These are phyloP conservation scores for Netelia melanura DNA, from an alignment of 2,888 invertebrate species.

Conservation along the genomic window DNA sequence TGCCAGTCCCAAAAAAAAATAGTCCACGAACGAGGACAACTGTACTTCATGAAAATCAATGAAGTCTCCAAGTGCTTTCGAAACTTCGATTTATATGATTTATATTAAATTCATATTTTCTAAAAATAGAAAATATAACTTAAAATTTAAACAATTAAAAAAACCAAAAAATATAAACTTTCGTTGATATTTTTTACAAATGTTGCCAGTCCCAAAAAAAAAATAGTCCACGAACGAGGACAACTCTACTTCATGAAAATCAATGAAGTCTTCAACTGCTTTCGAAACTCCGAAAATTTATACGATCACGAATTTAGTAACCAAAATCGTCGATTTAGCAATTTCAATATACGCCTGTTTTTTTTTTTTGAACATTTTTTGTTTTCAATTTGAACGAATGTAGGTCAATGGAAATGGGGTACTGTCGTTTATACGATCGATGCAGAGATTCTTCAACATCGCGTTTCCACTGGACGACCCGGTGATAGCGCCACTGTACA, in stretches of 20 bases:
- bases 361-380: slow-evolving; percentile 32
- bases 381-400: slow-evolving; percentile 72
- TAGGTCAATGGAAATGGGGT: slow-evolving; percentile 97
- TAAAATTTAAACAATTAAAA: no score
- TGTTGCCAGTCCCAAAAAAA: background rate
- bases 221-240: background rate
- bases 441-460: slow-evolving; percentile 93
- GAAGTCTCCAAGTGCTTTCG: background rate
- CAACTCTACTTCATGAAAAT: slow-evolving; percentile 39
- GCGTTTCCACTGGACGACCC: slow-evolving; percentile 96
- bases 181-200: background rate
- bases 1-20: background rate
- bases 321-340: slow-evolving; percentile 21
- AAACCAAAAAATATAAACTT: background rate
- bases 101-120: no score
- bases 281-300: slow-evolving; percentile 14
- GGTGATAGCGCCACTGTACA: slow-evolving; percentile 95
- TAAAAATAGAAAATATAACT: no score
- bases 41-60: slow-evolving; percentile 37
- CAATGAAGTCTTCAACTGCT: background rate
- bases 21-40: background rate
- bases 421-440: slow-evolving; percentile 95
- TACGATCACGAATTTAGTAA: slow-evolving; percentile 20
- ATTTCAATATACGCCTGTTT: background rate
- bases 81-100: slow-evolving; percentile 14